Evolutionary conservation across 2,797 vertebrate genomes (phyloP), one percentile per base, ranked within the genome.

Genomic region (Acrossocheilus fasciatus): DNA sequence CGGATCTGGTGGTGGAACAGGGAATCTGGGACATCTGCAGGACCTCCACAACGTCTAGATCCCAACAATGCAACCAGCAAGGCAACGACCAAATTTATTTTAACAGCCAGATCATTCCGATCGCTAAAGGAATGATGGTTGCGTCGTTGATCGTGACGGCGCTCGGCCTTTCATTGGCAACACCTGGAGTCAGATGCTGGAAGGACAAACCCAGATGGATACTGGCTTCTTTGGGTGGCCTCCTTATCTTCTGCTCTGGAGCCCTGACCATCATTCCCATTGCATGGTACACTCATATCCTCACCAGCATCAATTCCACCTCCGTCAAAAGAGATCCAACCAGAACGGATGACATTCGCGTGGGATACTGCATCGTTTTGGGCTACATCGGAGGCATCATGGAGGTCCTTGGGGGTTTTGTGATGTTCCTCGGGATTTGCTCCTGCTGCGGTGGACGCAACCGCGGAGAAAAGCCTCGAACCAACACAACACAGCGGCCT

Each of bases 101-200:
- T 17, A 0, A 4, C 1, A 83, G 94, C 12, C 2, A 93, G 66
- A 91, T 96, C 0, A 96, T 99, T 87, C 34, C 8, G 0, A 88
- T 91, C 2, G 96, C 97, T 0, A 94, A 91, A 66, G 97, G 93
- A 0, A 34, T 98, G 88, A 98, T 97, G 96, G 86, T 97, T 74
- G 93, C 95, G 2, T 97, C 97, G 0, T 92, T 99, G 83, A 91
- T 95, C 0, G 82, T 95, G 81, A 94, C 95, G 0, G 12, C 92
- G 0, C 23, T 97, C 26, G 98, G 98, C 1, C 87, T 98, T 78
- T 89, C 92, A 41, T 91, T 98, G 87, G 96, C 97, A 0, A 86
- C 96, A 2, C 93, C 97, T 0, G 98, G 98, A 0, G 95, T 98
- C 50, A 96, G 97, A 88, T 99, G 98, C 93, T 99, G 98, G 98